Percentiles rank a stretch among this genome's conserved stretches.
phyloP scores from a whole-genome alignment of 2,888 invertebrate species.

The Hirtodrosophila histrioides region DNA sequence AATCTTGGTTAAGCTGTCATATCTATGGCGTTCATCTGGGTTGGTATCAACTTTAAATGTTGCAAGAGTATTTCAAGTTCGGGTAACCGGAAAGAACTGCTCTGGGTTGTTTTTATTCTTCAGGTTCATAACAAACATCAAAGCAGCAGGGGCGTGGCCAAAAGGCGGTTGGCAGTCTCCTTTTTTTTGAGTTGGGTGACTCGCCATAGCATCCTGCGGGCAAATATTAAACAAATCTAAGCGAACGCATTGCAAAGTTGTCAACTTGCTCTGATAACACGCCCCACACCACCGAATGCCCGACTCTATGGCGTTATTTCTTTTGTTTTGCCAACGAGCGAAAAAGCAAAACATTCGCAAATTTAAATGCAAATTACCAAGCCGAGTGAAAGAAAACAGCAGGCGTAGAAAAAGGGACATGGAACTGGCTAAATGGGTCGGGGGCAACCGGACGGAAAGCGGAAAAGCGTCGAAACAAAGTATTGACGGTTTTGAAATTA shows the following conservation, averaged over 20 bases:
- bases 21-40: no score
- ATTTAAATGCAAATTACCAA: conserved; percentile 77
- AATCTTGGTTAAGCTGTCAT: no score
- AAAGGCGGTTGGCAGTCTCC: background rate
- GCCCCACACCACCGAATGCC: conserved; percentile 23
- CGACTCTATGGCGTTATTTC: conserved; percentile 31
- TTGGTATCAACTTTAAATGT: no score
- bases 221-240: conserved; percentile 77
- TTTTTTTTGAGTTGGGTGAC: conserved; percentile 53
- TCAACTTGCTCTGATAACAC: conserved; percentile 74
- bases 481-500: conserved; percentile 62
- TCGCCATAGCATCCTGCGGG: conserved; percentile 60
- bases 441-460: background rate
- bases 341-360: conserved; percentile 79
- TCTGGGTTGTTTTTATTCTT: no score
- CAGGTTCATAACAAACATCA: conserved; percentile 55
- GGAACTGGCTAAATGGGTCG: background rate
- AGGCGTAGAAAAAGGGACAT: conserved; percentile 13
- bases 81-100: no score
- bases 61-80: no score
- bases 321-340: conserved; percentile 67
- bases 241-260: conserved; percentile 79
- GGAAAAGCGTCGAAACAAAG: conserved; percentile 19
- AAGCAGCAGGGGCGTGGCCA: conserved; percentile 59
- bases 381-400: conserved; percentile 49